Evolutionary conservation across 2,113 vertebrate genomes (phyloP).

Genomic region (Pygoscelis adeliae): DNA sequence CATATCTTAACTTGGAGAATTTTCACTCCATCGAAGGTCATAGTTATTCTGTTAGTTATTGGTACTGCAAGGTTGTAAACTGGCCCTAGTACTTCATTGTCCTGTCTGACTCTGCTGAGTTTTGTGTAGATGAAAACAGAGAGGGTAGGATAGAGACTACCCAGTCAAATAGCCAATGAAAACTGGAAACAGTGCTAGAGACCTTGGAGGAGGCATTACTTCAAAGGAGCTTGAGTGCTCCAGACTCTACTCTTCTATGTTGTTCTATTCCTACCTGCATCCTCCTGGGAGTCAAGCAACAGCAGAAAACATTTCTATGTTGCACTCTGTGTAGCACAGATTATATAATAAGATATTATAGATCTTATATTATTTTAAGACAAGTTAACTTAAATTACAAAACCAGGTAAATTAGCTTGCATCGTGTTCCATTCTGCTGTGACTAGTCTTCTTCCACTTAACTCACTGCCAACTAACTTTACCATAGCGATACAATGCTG

Average conservation of each 20-base stretch:
- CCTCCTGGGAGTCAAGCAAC: neutral
- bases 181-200: neutral
- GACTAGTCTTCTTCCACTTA: neutral
- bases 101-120: neutral
- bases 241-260: neutral
- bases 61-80: neutral
- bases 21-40: neutral
- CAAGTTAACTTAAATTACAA: neutral
- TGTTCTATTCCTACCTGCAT: neutral
- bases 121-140: neutral
- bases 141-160: neutral
- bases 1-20: neutral
- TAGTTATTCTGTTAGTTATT: neutral
- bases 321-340: neutral
- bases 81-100: neutral
- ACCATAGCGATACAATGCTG: neutral
- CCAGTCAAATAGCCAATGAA: neutral
- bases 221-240: neutral
- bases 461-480: neutral
- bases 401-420: neutral
- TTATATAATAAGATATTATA: neutral
- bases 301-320: neutral
- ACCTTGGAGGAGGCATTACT: neutral
- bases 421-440: neutral
- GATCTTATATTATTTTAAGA: neutral